Percentiles rank a stretch among this genome's conserved stretches.
Evolutionary conservation across 2,888 invertebrate species (phyloP).

Genomic region (Actias luna): DNA sequence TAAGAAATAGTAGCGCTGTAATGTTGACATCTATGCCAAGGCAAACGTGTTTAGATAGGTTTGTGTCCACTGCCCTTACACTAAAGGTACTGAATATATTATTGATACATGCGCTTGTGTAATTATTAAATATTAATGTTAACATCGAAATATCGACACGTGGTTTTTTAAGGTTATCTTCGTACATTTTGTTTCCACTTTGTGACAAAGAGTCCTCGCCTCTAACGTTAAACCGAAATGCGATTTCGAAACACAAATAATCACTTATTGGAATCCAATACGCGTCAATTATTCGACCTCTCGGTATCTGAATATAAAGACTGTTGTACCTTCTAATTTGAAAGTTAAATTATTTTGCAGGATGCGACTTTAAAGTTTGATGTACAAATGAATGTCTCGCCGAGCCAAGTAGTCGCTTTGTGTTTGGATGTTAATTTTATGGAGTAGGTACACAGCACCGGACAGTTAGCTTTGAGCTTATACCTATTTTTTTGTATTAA

Average conservation of each 20-base stretch:
- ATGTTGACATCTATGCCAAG: slow-evolving; percentile 6
- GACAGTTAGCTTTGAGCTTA: background rate
- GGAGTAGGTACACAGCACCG: background rate
- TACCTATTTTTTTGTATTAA: background rate
- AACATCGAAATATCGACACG: background rate
- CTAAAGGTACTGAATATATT: background rate
- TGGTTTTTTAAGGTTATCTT: no score
- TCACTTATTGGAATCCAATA: slow-evolving; percentile 16
- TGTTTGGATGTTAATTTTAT: slow-evolving; percentile 5
- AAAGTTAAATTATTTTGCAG: slow-evolving; percentile 18
- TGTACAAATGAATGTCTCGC: slow-evolving; percentile 4
- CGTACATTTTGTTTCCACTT: background rate
- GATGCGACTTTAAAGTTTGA: slow-evolving; percentile 8
- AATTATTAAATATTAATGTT: background rate
- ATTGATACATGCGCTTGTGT: background rate
- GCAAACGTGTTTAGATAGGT: background rate
- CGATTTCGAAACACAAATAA: slow-evolving; percentile 1
- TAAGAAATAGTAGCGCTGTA: background rate
- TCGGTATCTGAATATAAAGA: slow-evolving; percentile 12
- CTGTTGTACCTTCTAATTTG: slow-evolving; percentile 13
- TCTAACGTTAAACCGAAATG: background rate
- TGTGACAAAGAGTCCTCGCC: background rate
- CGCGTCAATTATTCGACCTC: slow-evolving; percentile 17
- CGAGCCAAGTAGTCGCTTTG: slow-evolving; percentile 4
- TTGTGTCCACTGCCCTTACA: background rate